Base-by-base conservation (phyloP, 2,888 invertebrate species). In the Eremobia ochroleuca region DNA sequence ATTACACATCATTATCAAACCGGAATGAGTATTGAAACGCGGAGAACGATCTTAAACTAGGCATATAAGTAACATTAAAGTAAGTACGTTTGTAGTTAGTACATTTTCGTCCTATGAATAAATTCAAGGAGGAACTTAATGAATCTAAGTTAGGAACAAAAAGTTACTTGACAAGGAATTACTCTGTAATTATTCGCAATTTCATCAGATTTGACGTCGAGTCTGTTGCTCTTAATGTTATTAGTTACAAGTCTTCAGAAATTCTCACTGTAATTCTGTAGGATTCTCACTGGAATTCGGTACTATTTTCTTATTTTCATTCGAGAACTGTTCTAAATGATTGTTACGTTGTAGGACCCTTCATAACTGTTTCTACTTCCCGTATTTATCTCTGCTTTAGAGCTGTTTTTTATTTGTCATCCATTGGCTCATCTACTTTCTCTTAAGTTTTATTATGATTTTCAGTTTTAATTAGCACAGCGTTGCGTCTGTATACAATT, bases 401-500 rank as follows among this genome's bases (percentile, higher is more conserved):
- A 55, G n/a, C 15, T 5, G 58, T n/a, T 5, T 49, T 25, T 6
- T 18, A 25, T 40, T 59, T 25, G 3, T 72, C 21, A 43, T 49
- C 8, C 4, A 9, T 52, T 61, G 9, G 11, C 28, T 37, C 21
- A 28, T 75, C 61, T 31, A 43, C 31, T 37, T 65, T 49, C 0
- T 31, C 31, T 21, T 34, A 15, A 49, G 18, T 46, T 58, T 28
- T 28, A 11, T 55, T 46, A 62, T 49, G 18, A 46, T 73, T 81
- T 81, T 31, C 4, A 61, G 37, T 68, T 82, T 68, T 37, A 82
- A 71, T 59, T 52, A 82, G 34, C 28, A 59, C 28, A 70, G 25
- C 43, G 9, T 73, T 61, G 59, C 46, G 43, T 78, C 85, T 66
- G 34, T 66, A 25, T 73, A 77, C 40, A 77, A 15, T 43, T 43